Percentiles rank a stretch among this genome's conserved stretches.
These are phyloP conservation scores for Thalpophila matura DNA, from an alignment of 2,888 invertebrate species.

Conservation along the genomic window DNA sequence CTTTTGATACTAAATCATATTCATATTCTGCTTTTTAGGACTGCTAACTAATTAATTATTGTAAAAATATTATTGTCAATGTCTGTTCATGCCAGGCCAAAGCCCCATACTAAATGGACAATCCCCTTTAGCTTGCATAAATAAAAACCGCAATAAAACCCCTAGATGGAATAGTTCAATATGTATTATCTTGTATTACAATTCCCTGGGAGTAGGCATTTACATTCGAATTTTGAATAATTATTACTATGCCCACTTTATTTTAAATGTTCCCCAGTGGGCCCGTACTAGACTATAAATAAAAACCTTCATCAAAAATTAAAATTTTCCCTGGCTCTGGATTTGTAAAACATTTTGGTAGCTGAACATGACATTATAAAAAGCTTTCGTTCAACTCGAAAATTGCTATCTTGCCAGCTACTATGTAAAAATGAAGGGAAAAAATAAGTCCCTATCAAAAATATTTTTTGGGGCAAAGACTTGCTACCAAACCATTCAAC, in stretches of 20 bases:
- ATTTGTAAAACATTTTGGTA: constrained; percentile 57
- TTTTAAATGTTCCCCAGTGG: constrained; percentile 22
- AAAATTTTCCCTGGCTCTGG: constrained; percentile 51
- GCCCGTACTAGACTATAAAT: constrained; percentile 46
- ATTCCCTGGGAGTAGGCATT: not conserved
- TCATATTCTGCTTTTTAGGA: too few species aligned
- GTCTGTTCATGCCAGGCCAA: too few species aligned
- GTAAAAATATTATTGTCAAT: too few species aligned
- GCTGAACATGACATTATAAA: constrained; percentile 35
- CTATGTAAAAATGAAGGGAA: constrained; percentile 13
- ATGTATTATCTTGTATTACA: constrained; percentile 3
- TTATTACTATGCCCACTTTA: constrained; percentile 11
- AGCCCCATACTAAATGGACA: too few species aligned
- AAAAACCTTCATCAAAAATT: constrained; percentile 60
- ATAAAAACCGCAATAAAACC: constrained; percentile 24
- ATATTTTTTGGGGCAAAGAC: constrained; percentile 10
- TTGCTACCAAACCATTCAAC: constrained; percentile 10
- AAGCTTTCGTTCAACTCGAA: constrained; percentile 43
- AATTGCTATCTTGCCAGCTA: constrained; percentile 37
- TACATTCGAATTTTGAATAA: constrained; percentile 24
- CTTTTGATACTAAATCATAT: too few species aligned
- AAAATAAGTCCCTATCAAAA: constrained; percentile 19
- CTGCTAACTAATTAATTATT: too few species aligned
- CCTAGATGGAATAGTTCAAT: not conserved
- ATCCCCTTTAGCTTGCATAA: constrained; percentile 2